Conservation (phyloP, 2,113 vertebrate genomes). For the Polypterus senegalus region DNA sequence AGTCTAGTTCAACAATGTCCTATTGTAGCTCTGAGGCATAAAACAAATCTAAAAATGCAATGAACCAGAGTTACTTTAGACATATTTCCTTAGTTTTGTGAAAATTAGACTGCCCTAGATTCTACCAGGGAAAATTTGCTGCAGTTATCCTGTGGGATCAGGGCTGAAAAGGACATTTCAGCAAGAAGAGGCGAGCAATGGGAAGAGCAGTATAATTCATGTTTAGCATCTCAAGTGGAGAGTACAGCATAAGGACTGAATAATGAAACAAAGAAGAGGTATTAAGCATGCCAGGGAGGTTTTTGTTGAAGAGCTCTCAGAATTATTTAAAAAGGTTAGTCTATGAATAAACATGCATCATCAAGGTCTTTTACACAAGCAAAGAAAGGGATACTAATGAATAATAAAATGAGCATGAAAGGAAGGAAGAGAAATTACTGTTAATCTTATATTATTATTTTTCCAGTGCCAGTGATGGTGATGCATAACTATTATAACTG, state of each 20-base stretch:
- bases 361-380: constrained; percentile 83
- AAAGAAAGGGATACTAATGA: constrained; percentile 81
- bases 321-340: constrained; percentile 99
- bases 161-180: constrained; percentile 56
- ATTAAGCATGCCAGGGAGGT: constrained; percentile 85
- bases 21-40: not conserved
- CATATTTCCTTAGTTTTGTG: constrained; percentile 33
- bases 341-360: constrained; percentile 98
- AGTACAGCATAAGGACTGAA: constrained; percentile 70
- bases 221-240: constrained; percentile 81
- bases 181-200: constrained; percentile 45
- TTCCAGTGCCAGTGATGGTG: constrained; percentile 72
- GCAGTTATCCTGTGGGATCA: constrained; percentile 48
- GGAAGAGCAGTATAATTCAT: constrained; percentile 65
- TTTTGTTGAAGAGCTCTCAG: constrained; percentile 83
- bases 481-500: constrained; percentile 76
- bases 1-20: constrained; percentile 5
- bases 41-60: constrained; percentile 31
- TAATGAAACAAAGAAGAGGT: constrained; percentile 88
- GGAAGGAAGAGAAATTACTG: constrained; percentile 66
- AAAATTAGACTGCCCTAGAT: constrained; percentile 31
- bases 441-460: constrained; percentile 46
- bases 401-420: constrained; percentile 84
- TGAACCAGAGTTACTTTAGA: constrained; percentile 31
- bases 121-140: constrained; percentile 33